A percentile compares a stretch with the other conserved stretches of the same genome.
Conservation (phyloP, 2,113 vertebrate species). For the Takifugu bimaculatus region DNA sequence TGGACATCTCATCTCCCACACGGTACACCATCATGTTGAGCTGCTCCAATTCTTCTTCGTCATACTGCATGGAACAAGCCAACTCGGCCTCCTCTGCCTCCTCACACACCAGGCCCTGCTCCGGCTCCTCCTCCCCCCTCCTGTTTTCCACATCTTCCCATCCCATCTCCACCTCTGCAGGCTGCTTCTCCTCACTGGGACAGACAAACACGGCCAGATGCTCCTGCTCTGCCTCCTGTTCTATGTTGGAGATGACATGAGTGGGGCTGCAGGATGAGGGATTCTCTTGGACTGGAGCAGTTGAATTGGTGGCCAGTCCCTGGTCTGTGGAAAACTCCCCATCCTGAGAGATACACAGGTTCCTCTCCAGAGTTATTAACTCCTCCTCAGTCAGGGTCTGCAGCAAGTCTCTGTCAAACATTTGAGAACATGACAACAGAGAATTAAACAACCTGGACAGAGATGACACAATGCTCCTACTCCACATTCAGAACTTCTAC, state of each 20-base stretch:
- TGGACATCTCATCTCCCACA: conserved; percentile 93
- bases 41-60: conserved; percentile 93
- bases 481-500: conserved; percentile 53
- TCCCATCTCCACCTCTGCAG: conserved; percentile 78
- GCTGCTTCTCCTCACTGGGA: conserved; percentile 71
- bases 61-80: conserved; percentile 97
- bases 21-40: conserved; percentile 93
- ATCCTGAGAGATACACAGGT: conserved; percentile 92
- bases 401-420: conserved; percentile 83
- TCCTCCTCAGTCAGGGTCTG: conserved; percentile 90
- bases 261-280: conserved; percentile 37
- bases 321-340: conserved; percentile 70
- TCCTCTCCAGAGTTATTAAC: conserved; percentile 83
- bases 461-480: no score
- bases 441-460: neutral
- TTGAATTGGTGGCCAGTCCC: conserved; percentile 30
- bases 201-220: conserved; percentile 46
- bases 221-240: conserved; percentile 38
- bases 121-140: conserved; percentile 67
- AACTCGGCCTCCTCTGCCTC: conserved; percentile 84
- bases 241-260: conserved; percentile 35
- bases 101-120: conserved; percentile 80
- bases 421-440: neutral
- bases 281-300: conserved; percentile 51
- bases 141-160: conserved; percentile 79